These are phyloP conservation scores for Xanthostigma xanthostigma DNA, from an alignment of 2,888 invertebrate genomes.

Conservation along the genomic window DNA sequence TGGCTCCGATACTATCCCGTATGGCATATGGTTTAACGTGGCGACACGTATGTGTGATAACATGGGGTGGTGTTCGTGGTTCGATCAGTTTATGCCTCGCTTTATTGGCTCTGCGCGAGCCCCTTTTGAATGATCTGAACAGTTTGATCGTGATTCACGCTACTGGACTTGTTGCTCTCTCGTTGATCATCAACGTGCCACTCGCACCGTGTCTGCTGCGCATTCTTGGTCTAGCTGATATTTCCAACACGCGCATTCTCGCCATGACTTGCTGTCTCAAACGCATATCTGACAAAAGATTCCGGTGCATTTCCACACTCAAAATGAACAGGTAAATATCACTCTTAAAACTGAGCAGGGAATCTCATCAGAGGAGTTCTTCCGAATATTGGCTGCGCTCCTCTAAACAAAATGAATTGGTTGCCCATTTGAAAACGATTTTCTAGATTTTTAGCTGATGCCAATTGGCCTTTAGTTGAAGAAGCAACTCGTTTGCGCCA, in stretches of 20 bases:
- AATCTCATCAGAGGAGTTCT: not conserved
- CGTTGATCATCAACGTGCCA: slow-evolving; percentile 8
- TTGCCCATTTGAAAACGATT: not conserved
- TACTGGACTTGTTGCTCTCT: slow-evolving; percentile 5
- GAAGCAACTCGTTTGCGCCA: slow-evolving; percentile 38
- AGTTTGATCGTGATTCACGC: slow-evolving; percentile 2
- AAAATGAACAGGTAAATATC: slow-evolving; percentile 36
- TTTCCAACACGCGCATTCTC: slow-evolving; percentile 33
- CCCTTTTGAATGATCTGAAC: no score
- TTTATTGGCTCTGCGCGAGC: no score
- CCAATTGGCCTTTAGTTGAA: slow-evolving; percentile 43
- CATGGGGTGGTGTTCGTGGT: no score
- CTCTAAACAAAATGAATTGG: no score
- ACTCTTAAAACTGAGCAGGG: no score
- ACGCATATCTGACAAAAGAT: slow-evolving; percentile 31
- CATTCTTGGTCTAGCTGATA: slow-evolving; percentile 8
- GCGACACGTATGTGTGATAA: no score
- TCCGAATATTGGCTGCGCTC: not conserved
- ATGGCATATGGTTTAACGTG: no score
- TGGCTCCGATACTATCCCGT: no score
- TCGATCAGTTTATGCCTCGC: no score
- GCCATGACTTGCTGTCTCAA: slow-evolving; percentile 41
- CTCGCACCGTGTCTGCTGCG: slow-evolving; percentile 3
- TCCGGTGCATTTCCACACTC: slow-evolving; percentile 36
- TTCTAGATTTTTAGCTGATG: slow-evolving; percentile 37